A percentile compares a stretch with the other conserved stretches of the same genome.
phyloP scores from a whole-genome alignment of 1,140 invertebrate genomes.

The Rhyacophila brunnea region DNA sequence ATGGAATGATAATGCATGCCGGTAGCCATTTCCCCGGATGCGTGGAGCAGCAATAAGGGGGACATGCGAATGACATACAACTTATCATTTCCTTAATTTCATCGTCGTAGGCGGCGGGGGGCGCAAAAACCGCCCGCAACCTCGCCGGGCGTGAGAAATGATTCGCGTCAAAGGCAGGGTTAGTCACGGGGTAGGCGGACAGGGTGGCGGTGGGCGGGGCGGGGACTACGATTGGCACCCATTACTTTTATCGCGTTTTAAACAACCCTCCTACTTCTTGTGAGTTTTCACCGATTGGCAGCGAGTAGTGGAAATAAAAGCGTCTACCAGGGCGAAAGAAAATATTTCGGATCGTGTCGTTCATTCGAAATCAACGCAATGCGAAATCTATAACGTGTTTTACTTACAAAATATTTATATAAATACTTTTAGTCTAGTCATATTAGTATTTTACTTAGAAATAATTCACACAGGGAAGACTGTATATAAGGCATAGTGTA shows the following conservation, averaged over 20 bases:
- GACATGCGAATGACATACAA: slow-evolving; percentile 34
- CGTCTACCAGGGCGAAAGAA: no score
- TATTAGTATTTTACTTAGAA: no score
- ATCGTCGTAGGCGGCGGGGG: neutral
- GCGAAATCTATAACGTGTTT: no score
- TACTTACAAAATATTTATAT: no score
- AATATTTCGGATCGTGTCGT: no score
- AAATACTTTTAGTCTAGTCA: no score
- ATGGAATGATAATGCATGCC: no score
- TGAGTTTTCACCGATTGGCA: no score
- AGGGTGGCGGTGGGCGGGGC: neutral
- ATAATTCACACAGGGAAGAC: no score
- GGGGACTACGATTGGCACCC: slow-evolving; percentile 18
- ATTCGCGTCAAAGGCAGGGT: slow-evolving; percentile 25
- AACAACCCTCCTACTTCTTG: slow-evolving; percentile 13
- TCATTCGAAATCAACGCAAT: no score
- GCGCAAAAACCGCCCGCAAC: slow-evolving; percentile 27
- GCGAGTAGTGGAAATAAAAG: no score
- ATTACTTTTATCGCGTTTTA: slow-evolving; percentile 26
- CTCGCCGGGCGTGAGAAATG: slow-evolving; percentile 29
- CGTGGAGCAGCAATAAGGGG: slow-evolving; percentile 11
- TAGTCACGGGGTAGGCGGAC: neutral
- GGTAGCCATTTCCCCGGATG: neutral
- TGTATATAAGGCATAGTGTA: no score
- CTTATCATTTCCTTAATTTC: slow-evolving; percentile 34